Evolutionary conservation across 2,888 invertebrate genomes (phyloP), one percentile per base, ranked within the genome.

Genomic region (Chymomyza procnemis): DNA sequence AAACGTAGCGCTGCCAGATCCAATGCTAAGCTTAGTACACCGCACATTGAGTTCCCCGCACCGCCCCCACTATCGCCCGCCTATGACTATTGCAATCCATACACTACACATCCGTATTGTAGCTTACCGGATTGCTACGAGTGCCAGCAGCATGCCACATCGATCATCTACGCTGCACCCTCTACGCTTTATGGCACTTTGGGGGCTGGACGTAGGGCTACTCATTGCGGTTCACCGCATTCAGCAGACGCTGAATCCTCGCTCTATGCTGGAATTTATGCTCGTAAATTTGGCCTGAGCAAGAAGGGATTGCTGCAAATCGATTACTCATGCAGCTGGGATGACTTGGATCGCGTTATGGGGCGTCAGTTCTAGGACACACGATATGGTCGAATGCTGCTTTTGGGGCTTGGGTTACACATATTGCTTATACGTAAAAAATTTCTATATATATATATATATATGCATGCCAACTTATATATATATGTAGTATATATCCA

Each of bases 311-410:
- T 96, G 83, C 92, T 96, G 58, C 95, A 95, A 91, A 96, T 96
- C 78, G 96, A 96, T 89, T 96, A 96, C 87, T 95, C 95, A 1
- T 95, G 94, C 90, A 96, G 95, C 91, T 96, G 96, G 96, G 95
- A 95, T 90, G 95, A 95, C 66, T 92, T 96, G 72, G 94, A 95
- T 89, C 94, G 95, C 86, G 94, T 95, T 78, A 96, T 96, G 82
- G 92, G 88, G 22, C 81, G 89, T 18, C 85, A 90, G 47, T 90
- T 80, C 65, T 90, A 68, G 26, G 26, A 26, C 26, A 74, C 58
- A 22, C 50, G 22, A 46, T 41, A 59, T 56, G 58, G 8, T 59
- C 48, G 60, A 59, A 57, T 74, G 72, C n/a, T 74, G 74, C 19
- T 21, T 18, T 54, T 18, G 9, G 84, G 78, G 66, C 72, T 81